Evolutionary conservation across 2,888 invertebrate genomes (phyloP).

Genomic region (Tillus elongatus): DNA sequence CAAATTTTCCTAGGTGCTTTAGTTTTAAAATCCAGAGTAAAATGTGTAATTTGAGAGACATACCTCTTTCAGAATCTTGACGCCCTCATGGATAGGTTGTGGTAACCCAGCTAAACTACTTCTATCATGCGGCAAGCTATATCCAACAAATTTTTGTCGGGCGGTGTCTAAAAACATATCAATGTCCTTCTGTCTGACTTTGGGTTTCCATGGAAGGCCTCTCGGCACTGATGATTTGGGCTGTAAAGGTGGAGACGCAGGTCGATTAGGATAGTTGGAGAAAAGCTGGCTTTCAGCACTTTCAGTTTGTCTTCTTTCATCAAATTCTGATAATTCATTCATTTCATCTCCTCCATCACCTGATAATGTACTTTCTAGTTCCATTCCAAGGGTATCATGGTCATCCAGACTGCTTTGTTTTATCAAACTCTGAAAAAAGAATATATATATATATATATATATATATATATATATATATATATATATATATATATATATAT

Average conservation of each 20-base stretch:
- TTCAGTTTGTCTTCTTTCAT: constrained; percentile 44
- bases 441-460: too few species aligned
- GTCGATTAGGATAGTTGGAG: constrained; percentile 33
- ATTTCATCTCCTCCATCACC: constrained; percentile 53
- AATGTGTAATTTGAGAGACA: constrained; percentile 17
- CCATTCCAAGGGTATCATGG: constrained; percentile 61
- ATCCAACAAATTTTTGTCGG: constrained; percentile 94
- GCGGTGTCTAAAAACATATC: constrained; percentile 87
- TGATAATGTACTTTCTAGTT: constrained; percentile 55
- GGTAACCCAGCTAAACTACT: constrained; percentile 90
- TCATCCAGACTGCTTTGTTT: constrained; percentile 90
- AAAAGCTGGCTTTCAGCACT: constrained; percentile 33
- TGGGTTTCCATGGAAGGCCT: constrained; percentile 91
- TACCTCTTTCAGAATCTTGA: constrained; percentile 74
- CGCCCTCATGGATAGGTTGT: constrained; percentile 93
- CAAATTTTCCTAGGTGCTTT: too few species aligned
- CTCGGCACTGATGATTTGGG: constrained; percentile 23
- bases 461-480: too few species aligned
- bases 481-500: too few species aligned
- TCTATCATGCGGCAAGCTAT: constrained; percentile 76
- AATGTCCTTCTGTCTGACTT: constrained; percentile 88
- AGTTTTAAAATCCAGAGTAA: too few species aligned
- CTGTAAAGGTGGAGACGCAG: constrained; percentile 24
- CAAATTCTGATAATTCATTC: constrained; percentile 46
- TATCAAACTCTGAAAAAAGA: too few species aligned